Evolutionary conservation across 2,888 invertebrate species (phyloP).

Genomic region (Standfussiana lucernea): DNA sequence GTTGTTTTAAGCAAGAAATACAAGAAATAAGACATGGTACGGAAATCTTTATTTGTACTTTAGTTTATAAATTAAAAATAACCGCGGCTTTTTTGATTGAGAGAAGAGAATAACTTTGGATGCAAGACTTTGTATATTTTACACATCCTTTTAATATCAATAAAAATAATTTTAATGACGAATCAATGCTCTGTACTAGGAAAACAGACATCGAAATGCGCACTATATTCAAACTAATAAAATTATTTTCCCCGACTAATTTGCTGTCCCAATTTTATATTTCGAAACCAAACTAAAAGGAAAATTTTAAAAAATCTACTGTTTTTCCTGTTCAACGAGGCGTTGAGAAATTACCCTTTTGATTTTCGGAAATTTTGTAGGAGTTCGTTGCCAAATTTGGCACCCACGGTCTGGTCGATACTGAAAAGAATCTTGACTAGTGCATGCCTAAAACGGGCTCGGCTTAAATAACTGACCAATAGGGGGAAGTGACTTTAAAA

Average conservation of each 20-base stretch:
- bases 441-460: not conserved
- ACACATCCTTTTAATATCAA: slow-evolving; percentile 48
- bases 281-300: not conserved
- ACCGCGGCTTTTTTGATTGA: not conserved
- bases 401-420: not conserved
- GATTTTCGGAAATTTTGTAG: not conserved
- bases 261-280: not conserved
- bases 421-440: not conserved
- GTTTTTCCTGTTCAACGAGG: slow-evolving; percentile 40
- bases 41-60: slow-evolving; percentile 37
- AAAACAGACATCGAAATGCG: slow-evolving; percentile 28
- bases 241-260: slow-evolving; percentile 7
- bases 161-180: slow-evolving; percentile 40
- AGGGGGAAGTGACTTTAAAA: not conserved
- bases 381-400: slow-evolving; percentile 9
- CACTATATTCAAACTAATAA: slow-evolving; percentile 28
- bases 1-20: not conserved
- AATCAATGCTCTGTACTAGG: slow-evolving; percentile 23
- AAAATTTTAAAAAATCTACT: slow-evolving; percentile 14
- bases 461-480: not conserved
- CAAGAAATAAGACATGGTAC: slow-evolving; percentile 8
- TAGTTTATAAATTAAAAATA: slow-evolving; percentile 9
- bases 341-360: not conserved
- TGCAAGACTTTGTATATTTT: slow-evolving; percentile 25
- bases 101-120: not conserved